Base-by-base conservation (phyloP, 2,888 invertebrate species). In the Slavum lentiscoides region DNA sequence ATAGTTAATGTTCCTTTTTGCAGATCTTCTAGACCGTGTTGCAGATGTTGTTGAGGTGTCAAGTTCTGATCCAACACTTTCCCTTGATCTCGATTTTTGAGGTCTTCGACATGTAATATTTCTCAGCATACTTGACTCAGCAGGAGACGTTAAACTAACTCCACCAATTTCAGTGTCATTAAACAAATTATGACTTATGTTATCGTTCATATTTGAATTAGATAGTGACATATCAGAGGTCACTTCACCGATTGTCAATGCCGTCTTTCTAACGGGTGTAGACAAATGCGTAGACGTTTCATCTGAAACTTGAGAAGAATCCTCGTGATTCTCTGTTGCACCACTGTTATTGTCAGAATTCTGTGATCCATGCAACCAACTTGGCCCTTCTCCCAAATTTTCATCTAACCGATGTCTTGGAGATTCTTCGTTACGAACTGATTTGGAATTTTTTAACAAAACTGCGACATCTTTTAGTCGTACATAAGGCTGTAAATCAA, bases 401-500 rank as follows among this genome's bases (percentile, higher is more conserved):
- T 49, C 43, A 59, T 67, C n/a, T 43, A 8, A 13, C 15, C 5
- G 66, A 23, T 3, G 59, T n/a, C 23, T 72, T 19, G 62, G 23
- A 37, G 53, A 15, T 19, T 55, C 72, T 43, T 58, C 17, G 66
- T 70, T 43, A 19, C 37, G 1, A 55, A 80, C 80, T 1, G 69
- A 1, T 70, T 80, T 80, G 1, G 76, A 77, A 19, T 69, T 61
- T 69, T 77, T 69, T 11, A 69, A 72, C 39, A 80, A 13, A 62
- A 19, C 49, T 2, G 70, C 55, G 17, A 80, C 77, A 64, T 80
- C 77, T 43, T 80, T 80, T 58, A 80, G 62, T 23, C 80, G 37
- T 23, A 72, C 80, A 72, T 64, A 80, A 19, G 80, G 55, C 64
- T 80, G 64, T 17, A 23, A 19, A 64, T 5, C 43, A 49, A 21